Evolutionary conservation across 2,888 invertebrate species (phyloP), one percentile per base, ranked within the genome.

Genomic region (Drosophila mulleri): DNA sequence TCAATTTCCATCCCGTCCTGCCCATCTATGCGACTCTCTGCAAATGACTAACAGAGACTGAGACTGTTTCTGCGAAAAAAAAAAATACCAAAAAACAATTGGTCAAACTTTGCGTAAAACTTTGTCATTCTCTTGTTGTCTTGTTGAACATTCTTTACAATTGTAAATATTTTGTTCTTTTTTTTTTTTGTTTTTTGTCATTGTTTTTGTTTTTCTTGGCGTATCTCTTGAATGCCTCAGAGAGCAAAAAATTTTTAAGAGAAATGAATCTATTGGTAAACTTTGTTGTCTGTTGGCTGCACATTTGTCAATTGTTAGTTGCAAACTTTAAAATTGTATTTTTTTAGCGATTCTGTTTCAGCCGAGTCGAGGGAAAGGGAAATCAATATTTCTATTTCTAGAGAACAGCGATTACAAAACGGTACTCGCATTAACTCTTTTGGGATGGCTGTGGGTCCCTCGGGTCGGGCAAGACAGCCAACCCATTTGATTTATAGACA

Each of bases 401-500:
- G 32, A 50, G 37, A 37, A 29, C 26, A 48, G 29, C 23, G 53
- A 50, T 59, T 54, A 39, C 9, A 44, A 37, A 37, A 41, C 39
- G n/a, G 29, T 41, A 18, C 14, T 9, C 26, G 14, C 56, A 42
- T 54, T 14, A 53, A 53, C 29, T 67, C 56, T 41, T 26, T 39
- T 12, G 63, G 66, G 20, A 64, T 16, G 47, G 8, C 16, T 12
- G 32, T 0, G n/a, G 18, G 26, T 48, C 45, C 26, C 65, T 11
- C 1, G 3, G 9, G 23, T 16, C 7, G 11, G 56, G 9, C 20
- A 20, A 63, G n/a, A n/a, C 45, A 39, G 66, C n/a, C 32, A 35
- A 3, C 54, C 56, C 53, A 45, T 52, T 64, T 82, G 82, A 83
- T 83, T 79, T 83, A 83, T 80, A 59, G 68, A 41, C 63, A 60